Conservation (phyloP, 2,797 vertebrate species). For the Coendou prehensilis region DNA sequence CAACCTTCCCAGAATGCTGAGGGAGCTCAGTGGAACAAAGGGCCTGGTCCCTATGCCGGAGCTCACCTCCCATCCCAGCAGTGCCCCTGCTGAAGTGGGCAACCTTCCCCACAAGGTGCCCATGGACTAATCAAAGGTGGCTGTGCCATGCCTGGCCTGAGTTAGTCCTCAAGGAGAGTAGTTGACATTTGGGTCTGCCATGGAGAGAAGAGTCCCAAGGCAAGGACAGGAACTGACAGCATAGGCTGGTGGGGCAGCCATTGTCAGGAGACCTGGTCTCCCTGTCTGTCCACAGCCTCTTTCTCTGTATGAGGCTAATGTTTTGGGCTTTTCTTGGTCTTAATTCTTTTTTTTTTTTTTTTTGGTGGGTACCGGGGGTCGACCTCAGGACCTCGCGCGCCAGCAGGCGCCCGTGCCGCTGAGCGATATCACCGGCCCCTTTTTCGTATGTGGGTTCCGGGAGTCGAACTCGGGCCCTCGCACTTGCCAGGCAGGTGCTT, state of each 20-base stretch:
- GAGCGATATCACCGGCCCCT: no score
- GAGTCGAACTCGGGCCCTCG: no score
- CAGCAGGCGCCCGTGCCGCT: no score
- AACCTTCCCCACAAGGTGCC: not conserved
- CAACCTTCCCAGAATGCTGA: fast-evolving
- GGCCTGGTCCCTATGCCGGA: not conserved
- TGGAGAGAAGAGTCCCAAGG: not conserved
- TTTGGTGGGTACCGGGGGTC: no score
- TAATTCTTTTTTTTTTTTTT: no score
- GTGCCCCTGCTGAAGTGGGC: not conserved
- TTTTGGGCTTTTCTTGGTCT: not conserved
- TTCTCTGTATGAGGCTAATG: not conserved
- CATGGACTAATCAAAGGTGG: not conserved
- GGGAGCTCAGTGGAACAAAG: fast-evolving
- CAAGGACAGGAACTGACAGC: not conserved
- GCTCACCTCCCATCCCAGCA: fast-evolving
- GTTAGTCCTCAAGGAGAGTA: not conserved
- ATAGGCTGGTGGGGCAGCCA: fast-evolving
- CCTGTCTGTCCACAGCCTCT: not conserved
- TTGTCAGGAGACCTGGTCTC: not conserved
- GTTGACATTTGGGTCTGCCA: not conserved
- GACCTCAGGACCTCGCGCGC: no score
- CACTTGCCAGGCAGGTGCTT: no score
- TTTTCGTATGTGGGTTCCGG: no score
- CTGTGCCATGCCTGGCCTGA: not conserved